Percentiles rank a stretch among this genome's conserved stretches.
Conservation (phyloP, 2,888 invertebrate genomes). For the Nephrocerus scutellatus region DNA sequence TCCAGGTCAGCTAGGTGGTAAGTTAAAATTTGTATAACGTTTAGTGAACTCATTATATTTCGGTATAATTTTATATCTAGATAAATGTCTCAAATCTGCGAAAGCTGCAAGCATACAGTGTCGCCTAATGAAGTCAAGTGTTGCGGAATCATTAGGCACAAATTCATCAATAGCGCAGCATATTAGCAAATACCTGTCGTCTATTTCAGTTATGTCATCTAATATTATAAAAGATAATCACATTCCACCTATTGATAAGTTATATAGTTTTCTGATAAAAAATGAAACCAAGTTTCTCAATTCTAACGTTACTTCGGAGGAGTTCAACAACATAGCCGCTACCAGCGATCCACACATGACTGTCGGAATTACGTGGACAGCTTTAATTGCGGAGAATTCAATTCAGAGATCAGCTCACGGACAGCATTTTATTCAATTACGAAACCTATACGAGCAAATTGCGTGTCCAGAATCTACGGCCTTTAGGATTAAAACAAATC, state of each 20-base stretch:
- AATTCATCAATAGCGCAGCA: slow-evolving; percentile 17
- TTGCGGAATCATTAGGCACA: background rate
- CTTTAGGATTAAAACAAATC: slow-evolving; percentile 26
- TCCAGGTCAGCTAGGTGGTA: slow-evolving; percentile 36
- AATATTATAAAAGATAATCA: slow-evolving; percentile 27
- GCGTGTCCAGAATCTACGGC: slow-evolving; percentile 37
- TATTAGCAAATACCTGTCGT: slow-evolving; percentile 30
- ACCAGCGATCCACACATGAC: slow-evolving; percentile 41
- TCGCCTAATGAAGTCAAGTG: slow-evolving; percentile 26
- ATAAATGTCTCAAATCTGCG: slow-evolving; percentile 37
- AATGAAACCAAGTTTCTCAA: slow-evolving; percentile 44
- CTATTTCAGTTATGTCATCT: slow-evolving; percentile 32
- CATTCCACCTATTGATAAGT: slow-evolving; percentile 32
- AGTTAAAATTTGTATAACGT: slow-evolving; percentile 1
- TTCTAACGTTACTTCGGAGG: slow-evolving; percentile 39
- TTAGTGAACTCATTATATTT: background rate
- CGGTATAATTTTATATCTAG: slow-evolving; percentile 18
- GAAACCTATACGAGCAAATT: slow-evolving; percentile 41
- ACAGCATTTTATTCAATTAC: slow-evolving; percentile 43
- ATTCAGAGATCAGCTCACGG: slow-evolving; percentile 33
- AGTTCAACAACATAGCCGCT: slow-evolving; percentile 42
- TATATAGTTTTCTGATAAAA: slow-evolving; percentile 42
- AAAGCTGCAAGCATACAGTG: slow-evolving; percentile 44
- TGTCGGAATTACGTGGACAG: slow-evolving; percentile 40
- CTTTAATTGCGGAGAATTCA: slow-evolving; percentile 33